Base-by-base conservation (phyloP, 2,113 vertebrate genomes). In the Dryoscopus gambensis region DNA sequence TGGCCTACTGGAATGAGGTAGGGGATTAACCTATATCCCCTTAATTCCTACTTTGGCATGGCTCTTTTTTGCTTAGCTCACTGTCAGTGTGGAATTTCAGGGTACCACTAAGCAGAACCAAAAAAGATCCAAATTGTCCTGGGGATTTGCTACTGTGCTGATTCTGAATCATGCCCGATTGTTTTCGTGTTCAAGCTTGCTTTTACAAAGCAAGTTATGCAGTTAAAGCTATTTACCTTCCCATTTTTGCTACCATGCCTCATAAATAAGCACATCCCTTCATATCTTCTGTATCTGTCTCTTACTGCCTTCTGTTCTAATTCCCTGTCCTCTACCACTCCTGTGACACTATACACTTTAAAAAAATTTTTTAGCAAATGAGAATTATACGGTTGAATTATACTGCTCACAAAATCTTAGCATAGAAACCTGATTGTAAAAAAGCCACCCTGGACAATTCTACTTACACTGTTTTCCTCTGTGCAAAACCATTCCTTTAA, bases 211-310 rank as follows among this genome's bases (percentile, higher is more conserved):
- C n/a, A n/a, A n/a, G n/a, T n/a, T 5, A 56, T 35, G 11, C 56
- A 55, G 23, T 46, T 55, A 46, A 8, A 91, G 8, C 14, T 28
- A 47, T 56, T 73, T 52, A 37, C 14, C 24, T 53, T 50, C 25
- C 15, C 1, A 1, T 5, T 79, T 62, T 50, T 73, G 22, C 24
- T 46, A 22, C 40, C 9, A 17, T 44, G 23, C 46, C 30, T 76
- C 37, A 28, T 60, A 71, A 69, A 65, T 73, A 80, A 71, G 49
- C 35, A 69, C 9, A 13, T 64, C 42, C 25, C 24, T 84, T 56
- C 0, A 0, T 39, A 37, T 42, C 20, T 90, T 25, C 27, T 24
- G 5, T 5, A 10, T 67, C 17, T 46, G 5, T 23, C 33, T 55
- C 42, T 67, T 31, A 35, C 7, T 56, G 33, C 8, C 27, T 56